Evolutionary conservation across 2,888 invertebrate genomes (phyloP), one percentile per base, ranked within the genome.

Genomic region (Xestia rhomboidea): DNA sequence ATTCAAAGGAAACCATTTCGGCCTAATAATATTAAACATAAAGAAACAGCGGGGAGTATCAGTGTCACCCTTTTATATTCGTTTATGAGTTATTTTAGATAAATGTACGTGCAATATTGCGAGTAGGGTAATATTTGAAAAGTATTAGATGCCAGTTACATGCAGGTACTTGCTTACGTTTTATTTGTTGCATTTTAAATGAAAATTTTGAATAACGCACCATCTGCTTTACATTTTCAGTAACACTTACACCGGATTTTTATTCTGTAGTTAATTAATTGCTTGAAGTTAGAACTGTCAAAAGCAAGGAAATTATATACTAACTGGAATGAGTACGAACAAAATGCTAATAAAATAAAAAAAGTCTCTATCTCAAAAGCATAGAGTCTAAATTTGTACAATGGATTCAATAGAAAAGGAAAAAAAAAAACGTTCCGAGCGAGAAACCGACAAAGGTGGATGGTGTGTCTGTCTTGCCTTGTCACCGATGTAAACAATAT

Each of bases 31-130:
- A 93, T 93, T 93, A 93, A 93, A 94, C 93, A 95, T 95, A 95
- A 96, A 96, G 95, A 94, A 95, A 93, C 96, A 95, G 95, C 95
- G 89, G 96, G 95, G 94, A 90, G 94, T 94, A 95, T 95, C 93
- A 93, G 89, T 95, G 95, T 95, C 95, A 95, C 95, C 95, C 95
- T 93, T 93, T 95, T 94, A 93, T 93, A 89, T 87, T 87, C 91
- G 86, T 89, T 90, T 92, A 92, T 93, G 92, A 88, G 88, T 89
- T 88, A 86, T 89, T 90, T 87, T 88, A 90, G 86, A 93, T 92
- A 90, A 90, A 91, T 91, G 88, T 90, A 85, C 69, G 71, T 71
- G 68, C 84, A 75, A 74, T 87, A 82, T 88, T 57, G 73, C 83
- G 49, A 72, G 69, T 68, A 78, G 67, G 79, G 74, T 62, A 51